phyloP scores from a whole-genome alignment of 2,888 invertebrate species.

The Cyrtodaria siliqua region DNA sequence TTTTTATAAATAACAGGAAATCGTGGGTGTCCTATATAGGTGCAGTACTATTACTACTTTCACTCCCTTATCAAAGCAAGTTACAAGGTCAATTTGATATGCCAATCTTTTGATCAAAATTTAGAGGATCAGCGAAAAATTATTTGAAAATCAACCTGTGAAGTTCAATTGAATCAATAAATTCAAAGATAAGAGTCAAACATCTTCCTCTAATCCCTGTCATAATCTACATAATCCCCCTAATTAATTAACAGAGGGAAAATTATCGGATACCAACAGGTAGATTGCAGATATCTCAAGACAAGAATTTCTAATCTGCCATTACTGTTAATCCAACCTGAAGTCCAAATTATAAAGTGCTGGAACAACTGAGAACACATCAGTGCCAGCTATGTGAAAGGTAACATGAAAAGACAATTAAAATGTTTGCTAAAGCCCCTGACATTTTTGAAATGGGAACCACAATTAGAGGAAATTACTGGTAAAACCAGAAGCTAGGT shows the following conservation, averaged over 20 bases:
- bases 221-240: conserved; percentile 22
- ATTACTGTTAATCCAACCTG: background rate
- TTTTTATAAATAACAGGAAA: background rate
- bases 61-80: background rate
- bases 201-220: conserved; percentile 13
- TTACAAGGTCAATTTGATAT: background rate
- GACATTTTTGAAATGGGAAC: conserved; percentile 20
- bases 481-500: too few relatives aligned
- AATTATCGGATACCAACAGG: conserved; percentile 16
- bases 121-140: conserved; percentile 6
- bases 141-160: background rate
- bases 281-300: background rate
- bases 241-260: conserved; percentile 24
- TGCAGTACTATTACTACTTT: background rate
- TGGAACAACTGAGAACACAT: background rate
- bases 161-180: conserved; percentile 23
- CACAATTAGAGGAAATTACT: background rate
- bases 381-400: background rate
- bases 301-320: background rate
- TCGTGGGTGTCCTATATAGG: conserved; percentile 34
- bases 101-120: conserved; percentile 11
- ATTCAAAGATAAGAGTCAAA: conserved; percentile 9
- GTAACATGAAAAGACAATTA: conserved; percentile 36
- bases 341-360: background rate
- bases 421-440: conserved; percentile 17